phyloP scores from a whole-genome alignment of 2,888 invertebrate genomes.

The Lepas anatifera region DNA sequence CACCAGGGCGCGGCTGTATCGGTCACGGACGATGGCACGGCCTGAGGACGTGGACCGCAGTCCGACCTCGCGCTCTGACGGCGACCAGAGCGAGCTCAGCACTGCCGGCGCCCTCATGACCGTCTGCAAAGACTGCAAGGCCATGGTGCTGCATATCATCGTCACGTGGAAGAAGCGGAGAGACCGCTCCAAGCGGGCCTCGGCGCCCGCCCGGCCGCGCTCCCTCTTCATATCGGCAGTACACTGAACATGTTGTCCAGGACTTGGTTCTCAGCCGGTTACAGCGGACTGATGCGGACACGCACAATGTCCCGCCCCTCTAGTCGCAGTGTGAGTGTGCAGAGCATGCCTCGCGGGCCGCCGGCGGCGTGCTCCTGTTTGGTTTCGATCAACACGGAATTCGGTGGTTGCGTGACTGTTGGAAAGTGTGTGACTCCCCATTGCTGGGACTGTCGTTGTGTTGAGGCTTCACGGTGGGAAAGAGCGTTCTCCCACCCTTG shows the following conservation, averaged over 20 bases:
- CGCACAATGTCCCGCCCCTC: no score
- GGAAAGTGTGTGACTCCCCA: no score
- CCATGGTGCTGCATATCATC: conserved; percentile 31
- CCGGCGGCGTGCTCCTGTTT: no score
- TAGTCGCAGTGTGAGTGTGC: no score
- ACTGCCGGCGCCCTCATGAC: conserved; percentile 30
- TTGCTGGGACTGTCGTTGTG: no score
- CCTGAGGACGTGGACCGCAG: neutral
- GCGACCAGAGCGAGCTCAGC: neutral
- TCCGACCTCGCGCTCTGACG: neutral
- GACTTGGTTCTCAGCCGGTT: no score
- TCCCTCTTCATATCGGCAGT: neutral
- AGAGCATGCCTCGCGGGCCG: no score
- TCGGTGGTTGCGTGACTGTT: no score
- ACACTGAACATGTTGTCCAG: neutral
- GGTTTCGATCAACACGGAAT: no score
- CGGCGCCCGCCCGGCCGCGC: conserved; percentile 1
- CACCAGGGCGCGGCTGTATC: neutral
- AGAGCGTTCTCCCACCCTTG: no score
- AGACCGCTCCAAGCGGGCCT: conserved; percentile 15
- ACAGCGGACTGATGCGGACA: no score
- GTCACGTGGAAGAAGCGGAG: conserved; percentile 22
- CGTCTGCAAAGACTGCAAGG: conserved; percentile 38
- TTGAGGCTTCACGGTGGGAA: no score
- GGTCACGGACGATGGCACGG: neutral